Evolutionary conservation across 2,797 vertebrate genomes (phyloP).

Genomic region (Enteromius viviparus): DNA sequence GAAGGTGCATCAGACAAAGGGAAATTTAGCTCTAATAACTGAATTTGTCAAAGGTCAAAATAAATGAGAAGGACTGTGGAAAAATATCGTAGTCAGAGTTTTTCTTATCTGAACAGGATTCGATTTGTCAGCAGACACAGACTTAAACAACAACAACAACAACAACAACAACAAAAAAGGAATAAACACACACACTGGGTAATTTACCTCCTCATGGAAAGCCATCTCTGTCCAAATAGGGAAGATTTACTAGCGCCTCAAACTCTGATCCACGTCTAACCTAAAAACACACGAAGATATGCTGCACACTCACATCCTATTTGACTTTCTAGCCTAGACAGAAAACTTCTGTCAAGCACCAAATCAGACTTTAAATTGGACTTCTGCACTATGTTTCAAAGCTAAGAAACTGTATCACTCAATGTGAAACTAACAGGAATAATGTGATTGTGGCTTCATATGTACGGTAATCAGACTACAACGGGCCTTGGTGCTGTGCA

Average conservation of each 20-base stretch:
- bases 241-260: background rate
- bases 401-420: too few species aligned
- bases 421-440: background rate
- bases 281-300: background rate
- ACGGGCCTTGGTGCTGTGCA: background rate
- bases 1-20: background rate
- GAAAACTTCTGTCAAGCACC: background rate
- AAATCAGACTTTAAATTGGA: background rate
- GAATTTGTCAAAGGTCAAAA: background rate
- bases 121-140: background rate
- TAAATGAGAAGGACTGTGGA: background rate
- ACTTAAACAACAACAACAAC: background rate
- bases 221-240: background rate
- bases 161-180: background rate
- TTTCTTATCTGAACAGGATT: background rate
- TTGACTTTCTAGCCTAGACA: background rate
- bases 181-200: background rate
- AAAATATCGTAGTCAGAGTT: background rate
- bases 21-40: background rate
- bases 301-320: too few species aligned
- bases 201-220: background rate
- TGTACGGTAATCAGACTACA: background rate
- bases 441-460: background rate
- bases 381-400: too few species aligned
- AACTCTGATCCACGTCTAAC: background rate